Evolutionary conservation across 2,888 invertebrate species (phyloP).

Genomic region (Aspidiotus rigidus): DNA sequence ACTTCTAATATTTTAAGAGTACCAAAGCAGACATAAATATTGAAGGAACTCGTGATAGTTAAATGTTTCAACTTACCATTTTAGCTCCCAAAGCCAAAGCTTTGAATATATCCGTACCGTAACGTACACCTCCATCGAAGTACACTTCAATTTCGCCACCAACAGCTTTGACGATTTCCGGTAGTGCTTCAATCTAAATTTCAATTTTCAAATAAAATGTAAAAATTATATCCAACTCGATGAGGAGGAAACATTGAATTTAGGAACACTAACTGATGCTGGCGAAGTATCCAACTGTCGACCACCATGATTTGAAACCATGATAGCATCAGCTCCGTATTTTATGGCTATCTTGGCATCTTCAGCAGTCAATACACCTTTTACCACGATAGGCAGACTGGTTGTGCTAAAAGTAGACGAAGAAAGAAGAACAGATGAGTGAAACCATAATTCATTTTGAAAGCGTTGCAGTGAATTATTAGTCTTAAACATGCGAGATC

Average conservation of each 20-base stretch:
- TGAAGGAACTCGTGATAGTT: background rate
- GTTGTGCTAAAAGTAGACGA: constrained; percentile 50
- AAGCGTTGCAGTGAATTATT: too few species aligned
- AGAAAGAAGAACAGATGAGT: background rate
- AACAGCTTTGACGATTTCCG: constrained; percentile 66
- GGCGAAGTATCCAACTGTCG: constrained; percentile 79
- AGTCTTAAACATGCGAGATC: too few species aligned
- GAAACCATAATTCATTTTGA: too few species aligned
- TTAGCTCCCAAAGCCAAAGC: constrained; percentile 82
- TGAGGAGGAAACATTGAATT: background rate
- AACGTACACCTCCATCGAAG: constrained; percentile 75
- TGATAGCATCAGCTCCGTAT: constrained; percentile 65
- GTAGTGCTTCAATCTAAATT: constrained; percentile 65
- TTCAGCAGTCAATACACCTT: constrained; percentile 76
- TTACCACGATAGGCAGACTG: constrained; percentile 68
- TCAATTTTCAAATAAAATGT: background rate
- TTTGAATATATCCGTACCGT: constrained; percentile 82
- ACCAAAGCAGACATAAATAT: too few species aligned
- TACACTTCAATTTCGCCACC: constrained; percentile 65
- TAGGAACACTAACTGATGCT: constrained; percentile 54
- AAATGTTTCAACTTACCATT: constrained; percentile 52
- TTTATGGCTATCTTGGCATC: constrained; percentile 70
- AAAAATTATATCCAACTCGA: background rate
- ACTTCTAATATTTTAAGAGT: too few species aligned
- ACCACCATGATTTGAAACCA: constrained; percentile 92